Evolutionary conservation across 1,140 invertebrate species (phyloP), one percentile per base, ranked within the genome.

Genomic region (Hermetia illucens): DNA sequence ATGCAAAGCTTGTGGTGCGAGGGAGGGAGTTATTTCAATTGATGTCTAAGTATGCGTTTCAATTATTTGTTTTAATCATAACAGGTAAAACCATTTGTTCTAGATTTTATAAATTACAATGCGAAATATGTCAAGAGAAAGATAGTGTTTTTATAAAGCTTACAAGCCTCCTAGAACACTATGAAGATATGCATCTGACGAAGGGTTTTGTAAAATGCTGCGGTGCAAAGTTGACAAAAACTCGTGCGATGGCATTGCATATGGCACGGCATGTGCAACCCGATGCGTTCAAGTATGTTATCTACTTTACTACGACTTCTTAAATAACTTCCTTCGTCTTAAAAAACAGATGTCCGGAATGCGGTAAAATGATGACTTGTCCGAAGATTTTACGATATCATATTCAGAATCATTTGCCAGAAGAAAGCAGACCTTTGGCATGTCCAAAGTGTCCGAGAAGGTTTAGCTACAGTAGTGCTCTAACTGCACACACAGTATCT

Each of bases 361-460:
- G 38, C 15, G 19, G 25, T 9, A 39, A 39, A 15, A 32, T 32
- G 3, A 21, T 39, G 27, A 39, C 38, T 3, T 32, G 38, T 17
- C 38, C 38, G 5, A 39, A 39, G 33, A 39, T 39, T 15, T 16
- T 39, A 13, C 27, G 25, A 17, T 39, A 39, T 39, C 38, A 39
- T 16, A 32, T 39, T 5, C 38, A 39, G 21, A 39, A 39, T 21
- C 38, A 39, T 24, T 13, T 39, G 5, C 38, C 38, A 3, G 38
- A 39, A 22, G 17, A 31, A 3, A 9, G 33, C 16, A 27, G 38
- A 20, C 38, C 38, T n/a, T 17, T 39, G 4, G 38, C 27, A 15
- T 39, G 38, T 31, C 18, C 38, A n/a, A 10, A 21, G 5, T 39
- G 38, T 32, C 27, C 27, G 33, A 17, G 38, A n/a, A 10, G 22